Percentiles rank a stretch among this genome's conserved stretches.
These are phyloP conservation scores for Sinodicranocentrus sp. DNA, from an alignment of 2,888 invertebrate genomes.

Conservation along the genomic window DNA sequence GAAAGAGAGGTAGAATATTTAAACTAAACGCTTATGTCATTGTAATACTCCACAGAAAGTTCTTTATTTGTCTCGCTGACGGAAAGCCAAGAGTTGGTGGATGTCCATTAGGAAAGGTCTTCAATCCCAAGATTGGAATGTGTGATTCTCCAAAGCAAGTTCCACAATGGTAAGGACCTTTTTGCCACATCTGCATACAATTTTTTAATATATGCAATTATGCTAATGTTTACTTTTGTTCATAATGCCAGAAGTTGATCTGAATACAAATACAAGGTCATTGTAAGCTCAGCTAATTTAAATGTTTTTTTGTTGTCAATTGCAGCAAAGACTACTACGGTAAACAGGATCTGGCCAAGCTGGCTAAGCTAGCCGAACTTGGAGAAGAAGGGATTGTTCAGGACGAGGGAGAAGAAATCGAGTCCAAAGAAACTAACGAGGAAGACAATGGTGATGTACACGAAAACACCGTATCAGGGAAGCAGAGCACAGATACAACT, in stretches of 20 bases:
- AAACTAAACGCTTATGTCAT: too few species aligned
- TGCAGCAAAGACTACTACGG: constrained; percentile 70
- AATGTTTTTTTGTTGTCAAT: constrained; percentile 23
- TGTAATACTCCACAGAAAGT: constrained; percentile 82
- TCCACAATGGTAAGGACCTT: constrained; percentile 82
- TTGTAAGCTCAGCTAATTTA: constrained; percentile 8
- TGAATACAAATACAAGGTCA: not conserved
- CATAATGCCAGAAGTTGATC: not conserved
- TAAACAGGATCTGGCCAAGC: constrained; percentile 45
- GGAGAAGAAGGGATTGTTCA: constrained; percentile 50
- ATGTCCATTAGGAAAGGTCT: constrained; percentile 88
- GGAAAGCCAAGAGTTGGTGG: constrained; percentile 86
- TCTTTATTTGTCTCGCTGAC: constrained; percentile 86
- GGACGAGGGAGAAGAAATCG: constrained; percentile 24
- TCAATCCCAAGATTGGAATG: constrained; percentile 85
- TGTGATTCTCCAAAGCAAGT: constrained; percentile 91
- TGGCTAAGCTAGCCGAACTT: constrained; percentile 53
- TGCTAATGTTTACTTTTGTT: not conserved
- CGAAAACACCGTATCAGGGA: not conserved
- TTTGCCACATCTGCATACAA: not conserved
- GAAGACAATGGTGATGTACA: constrained; percentile 16
- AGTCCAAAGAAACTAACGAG: constrained; percentile 12
- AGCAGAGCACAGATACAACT: constrained; percentile 2
- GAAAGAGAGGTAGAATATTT: too few species aligned
- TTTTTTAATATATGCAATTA: not conserved